Base-by-base conservation (phyloP, 2,888 invertebrate species). In the Electrophaes corylata region DNA sequence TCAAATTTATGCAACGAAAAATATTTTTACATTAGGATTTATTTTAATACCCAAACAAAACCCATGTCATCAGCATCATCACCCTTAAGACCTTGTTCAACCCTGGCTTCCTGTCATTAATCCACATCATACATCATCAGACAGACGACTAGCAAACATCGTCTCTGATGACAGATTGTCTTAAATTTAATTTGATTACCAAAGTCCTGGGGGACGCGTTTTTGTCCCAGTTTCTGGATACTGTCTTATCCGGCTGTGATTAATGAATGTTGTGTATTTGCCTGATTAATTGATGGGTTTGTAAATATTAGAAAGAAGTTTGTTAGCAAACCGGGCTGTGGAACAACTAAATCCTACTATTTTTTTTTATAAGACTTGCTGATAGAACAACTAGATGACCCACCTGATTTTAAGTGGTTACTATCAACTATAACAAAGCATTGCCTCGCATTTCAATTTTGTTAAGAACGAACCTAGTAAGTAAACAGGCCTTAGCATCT, bases 181-280 rank as follows among this genome's bases (percentile, higher is more conserved):
- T 75, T 80, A 77, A 81, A 69, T 78, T 79, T 83, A 78, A 84
- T 85, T 86, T 83, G 80, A 85, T 86, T 80, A 79, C 74, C 47
- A 11, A 50, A 51, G 48, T 51, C 64, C 55, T 58, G 12, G 10
- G 50, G 50, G 64, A 57, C 55, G 53, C 26, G 66, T 72, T 72
- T 73, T 72, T 70, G 62, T 66, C 23, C 43, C 31, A 16, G 37
- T 64, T 63, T 60, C 60, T 58, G 61, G 39, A 62, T 57, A 53
- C 62, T 59, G 64, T 59, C 64, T 59, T 33, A 41, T 60, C 50
- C 50, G 37, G 46, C 47, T 57, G 62, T 67, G 67, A 67, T 67
- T 60, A 60, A 67, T 64, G 60, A 60, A 51, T 47, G 43, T 18
- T 48, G 50, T 49, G 55, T 60, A 54, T 57, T 57, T 56, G 44